These are phyloP conservation scores for Lasioglossum oenotherae DNA, from an alignment of 2,888 invertebrate species.

Conservation along the genomic window DNA sequence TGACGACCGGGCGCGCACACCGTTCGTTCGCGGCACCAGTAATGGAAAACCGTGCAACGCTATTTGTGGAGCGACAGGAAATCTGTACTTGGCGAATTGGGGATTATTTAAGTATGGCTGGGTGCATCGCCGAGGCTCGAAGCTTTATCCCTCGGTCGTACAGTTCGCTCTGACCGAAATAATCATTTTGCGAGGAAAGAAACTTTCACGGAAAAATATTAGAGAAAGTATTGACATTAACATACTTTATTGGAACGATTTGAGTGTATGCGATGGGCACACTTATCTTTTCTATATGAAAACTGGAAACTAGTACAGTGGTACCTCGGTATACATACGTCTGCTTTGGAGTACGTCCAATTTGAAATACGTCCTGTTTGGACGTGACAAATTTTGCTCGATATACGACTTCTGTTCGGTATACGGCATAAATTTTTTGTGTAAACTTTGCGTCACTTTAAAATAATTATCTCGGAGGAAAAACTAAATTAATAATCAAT, in stretches of 20 bases:
- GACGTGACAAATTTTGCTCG: too few species aligned
- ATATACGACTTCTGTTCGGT: too few species aligned
- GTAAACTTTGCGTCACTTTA: too few species aligned
- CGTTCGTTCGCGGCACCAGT: not conserved
- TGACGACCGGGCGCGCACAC: not conserved
- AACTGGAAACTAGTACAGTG: not conserved
- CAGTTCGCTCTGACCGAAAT: not conserved
- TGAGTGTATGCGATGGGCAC: not conserved
- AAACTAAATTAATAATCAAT: too few species aligned
- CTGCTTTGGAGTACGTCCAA: too few species aligned
- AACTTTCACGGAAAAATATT: not conserved
- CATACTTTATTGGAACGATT: not conserved
- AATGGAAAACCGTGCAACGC: slow-evolving; percentile 13
- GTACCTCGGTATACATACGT: too few species aligned
- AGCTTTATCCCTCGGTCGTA: not conserved
- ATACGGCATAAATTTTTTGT: too few species aligned
- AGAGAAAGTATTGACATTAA: not conserved
- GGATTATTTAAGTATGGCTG: slow-evolving; percentile 3
- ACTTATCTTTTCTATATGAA: not conserved
- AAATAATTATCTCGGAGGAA: too few species aligned
- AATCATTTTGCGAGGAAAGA: not conserved
- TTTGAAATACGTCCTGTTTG: too few species aligned
- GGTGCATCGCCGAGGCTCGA: not conserved
- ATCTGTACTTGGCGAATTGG: slow-evolving; percentile 14
- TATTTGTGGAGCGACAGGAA: slow-evolving; percentile 3